Base-by-base conservation (phyloP, 2,797 vertebrate genomes). In the Pangasius macronema region DNA sequence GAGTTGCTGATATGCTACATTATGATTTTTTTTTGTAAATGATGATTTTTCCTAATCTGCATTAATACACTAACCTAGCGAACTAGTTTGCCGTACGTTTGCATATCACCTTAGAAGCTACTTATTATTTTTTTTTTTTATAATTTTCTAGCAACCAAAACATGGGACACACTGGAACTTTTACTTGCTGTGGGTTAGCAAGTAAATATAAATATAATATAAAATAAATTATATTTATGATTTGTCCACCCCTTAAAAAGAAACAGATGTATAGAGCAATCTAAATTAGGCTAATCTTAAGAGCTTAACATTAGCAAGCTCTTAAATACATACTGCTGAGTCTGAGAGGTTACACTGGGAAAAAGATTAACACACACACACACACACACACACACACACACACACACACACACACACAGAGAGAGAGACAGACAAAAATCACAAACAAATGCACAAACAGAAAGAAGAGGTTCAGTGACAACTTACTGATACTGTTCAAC, bases 401-500 rank as follows among this genome's bases (percentile, higher is more conserved):
- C 11, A 88, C 9, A 84, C 3, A 42, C 3, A 42, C 3, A 46
- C 7, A 46, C 39, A 39, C 39, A 39, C 39, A 39, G 36, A 39
- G 36, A 39, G 36, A 42, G 39, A 42, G 42, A 46, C 7, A 46
- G 42, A 46, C 7, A 46, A 9, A 46, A 46, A 46, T 46, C 5
- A 83, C 27, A 33, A 51, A 85, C 18, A 87, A 65, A 85, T 14
- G 36, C 36, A 80, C 22, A 87, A 16, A 88, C 18, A 86, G 3
- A 80, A 86, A 63, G 11, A 76, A 84, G 18, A 46, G 49, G 42
- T 87, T 81, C 92, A 87, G 90, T 84, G 90, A 91, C 89, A 93
- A 96, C 95, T 96, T 96, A 96, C 96, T 95, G 94, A 95, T 93
- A 95, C 91, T 94, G 95, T 94, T 95, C 94, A 95, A 95, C 92